Percentiles rank a stretch among this genome's conserved stretches.
These are phyloP conservation scores for Sarcophilus harrisii DNA, from an alignment of 2,797 vertebrate genomes.

Conservation along the genomic window DNA sequence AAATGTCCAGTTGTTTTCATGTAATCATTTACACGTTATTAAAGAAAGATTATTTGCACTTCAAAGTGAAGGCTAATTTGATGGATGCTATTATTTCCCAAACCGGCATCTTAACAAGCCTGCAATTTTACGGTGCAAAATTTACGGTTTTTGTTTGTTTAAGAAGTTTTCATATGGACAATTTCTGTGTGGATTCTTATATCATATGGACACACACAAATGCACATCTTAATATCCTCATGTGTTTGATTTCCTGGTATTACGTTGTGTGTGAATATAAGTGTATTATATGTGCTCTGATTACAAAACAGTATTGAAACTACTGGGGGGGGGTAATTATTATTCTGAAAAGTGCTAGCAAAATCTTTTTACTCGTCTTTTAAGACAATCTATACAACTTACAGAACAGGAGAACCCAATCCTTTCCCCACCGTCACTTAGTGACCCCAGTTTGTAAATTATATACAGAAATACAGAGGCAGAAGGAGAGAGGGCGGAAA, in stretches of 20 bases:
- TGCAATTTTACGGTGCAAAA: constrained; percentile 54
- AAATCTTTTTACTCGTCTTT: not conserved
- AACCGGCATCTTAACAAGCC: constrained; percentile 77
- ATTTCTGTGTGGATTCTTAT: constrained; percentile 55
- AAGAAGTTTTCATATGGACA: constrained; percentile 40
- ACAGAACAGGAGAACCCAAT: not conserved
- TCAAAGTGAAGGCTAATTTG: constrained; percentile 76
- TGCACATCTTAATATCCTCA: not conserved
- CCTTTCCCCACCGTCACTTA: not conserved
- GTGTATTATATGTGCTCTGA: constrained; percentile 58
- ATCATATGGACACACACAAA: constrained; percentile 48
- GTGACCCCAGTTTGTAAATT: not conserved
- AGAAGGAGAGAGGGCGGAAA: not conserved
- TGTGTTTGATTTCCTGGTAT: constrained; percentile 43
- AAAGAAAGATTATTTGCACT: constrained; percentile 77
- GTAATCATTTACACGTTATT: constrained; percentile 81
- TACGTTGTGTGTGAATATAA: constrained; percentile 64
- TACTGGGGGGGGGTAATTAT: constrained; percentile 3
- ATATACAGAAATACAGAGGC: not conserved
- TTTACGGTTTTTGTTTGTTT: constrained; percentile 25
- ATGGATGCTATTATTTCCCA: constrained; percentile 81
- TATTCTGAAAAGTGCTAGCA: constrained; percentile 36
- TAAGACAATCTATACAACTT: not conserved
- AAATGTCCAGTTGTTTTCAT: constrained; percentile 76
- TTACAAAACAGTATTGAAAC: constrained; percentile 26